Conservation (phyloP, 2,113 vertebrate genomes). For the Hydrolagus affinis region DNA sequence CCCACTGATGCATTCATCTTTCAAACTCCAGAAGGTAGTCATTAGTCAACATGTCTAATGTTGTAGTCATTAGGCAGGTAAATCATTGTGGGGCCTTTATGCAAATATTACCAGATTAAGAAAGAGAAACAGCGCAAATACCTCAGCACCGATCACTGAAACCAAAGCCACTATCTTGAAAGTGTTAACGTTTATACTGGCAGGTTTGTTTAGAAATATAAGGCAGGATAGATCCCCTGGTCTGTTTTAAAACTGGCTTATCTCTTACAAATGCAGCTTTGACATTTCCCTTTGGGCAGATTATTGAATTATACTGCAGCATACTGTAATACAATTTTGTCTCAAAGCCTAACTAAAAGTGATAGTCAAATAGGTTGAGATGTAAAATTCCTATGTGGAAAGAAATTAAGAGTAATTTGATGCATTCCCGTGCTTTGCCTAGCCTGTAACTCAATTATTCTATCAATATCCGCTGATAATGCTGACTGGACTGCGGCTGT, state of each 20-base stretch:
- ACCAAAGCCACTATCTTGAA: not conserved
- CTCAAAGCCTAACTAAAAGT: constrained; percentile 61
- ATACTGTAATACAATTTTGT: constrained; percentile 61
- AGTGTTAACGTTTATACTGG: constrained; percentile 51
- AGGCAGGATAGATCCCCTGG: constrained; percentile 56
- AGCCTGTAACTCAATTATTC: constrained; percentile 59
- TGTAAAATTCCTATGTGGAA: constrained; percentile 61
- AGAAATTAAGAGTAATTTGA: constrained; percentile 62
- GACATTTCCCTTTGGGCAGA: constrained; percentile 61
- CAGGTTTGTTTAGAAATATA: constrained; percentile 57
- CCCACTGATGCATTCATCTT: not conserved
- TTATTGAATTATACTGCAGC: constrained; percentile 64
- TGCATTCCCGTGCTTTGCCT: constrained; percentile 58
- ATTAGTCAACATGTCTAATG: too few relatives aligned
- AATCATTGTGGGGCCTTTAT: not conserved
- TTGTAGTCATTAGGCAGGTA: not conserved
- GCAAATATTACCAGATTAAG: not conserved
- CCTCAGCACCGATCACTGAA: not conserved
- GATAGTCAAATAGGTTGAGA: constrained; percentile 61
- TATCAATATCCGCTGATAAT: constrained; percentile 40
- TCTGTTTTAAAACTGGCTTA: constrained; percentile 48
- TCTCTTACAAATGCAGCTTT: constrained; percentile 58
- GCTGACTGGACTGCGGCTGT: constrained; percentile 51
- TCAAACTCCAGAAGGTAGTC: not conserved
- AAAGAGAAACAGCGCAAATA: not conserved